These are phyloP conservation scores for Aphaenogaster floridana DNA, from an alignment of 1,140 invertebrate species.

Conservation along the genomic window DNA sequence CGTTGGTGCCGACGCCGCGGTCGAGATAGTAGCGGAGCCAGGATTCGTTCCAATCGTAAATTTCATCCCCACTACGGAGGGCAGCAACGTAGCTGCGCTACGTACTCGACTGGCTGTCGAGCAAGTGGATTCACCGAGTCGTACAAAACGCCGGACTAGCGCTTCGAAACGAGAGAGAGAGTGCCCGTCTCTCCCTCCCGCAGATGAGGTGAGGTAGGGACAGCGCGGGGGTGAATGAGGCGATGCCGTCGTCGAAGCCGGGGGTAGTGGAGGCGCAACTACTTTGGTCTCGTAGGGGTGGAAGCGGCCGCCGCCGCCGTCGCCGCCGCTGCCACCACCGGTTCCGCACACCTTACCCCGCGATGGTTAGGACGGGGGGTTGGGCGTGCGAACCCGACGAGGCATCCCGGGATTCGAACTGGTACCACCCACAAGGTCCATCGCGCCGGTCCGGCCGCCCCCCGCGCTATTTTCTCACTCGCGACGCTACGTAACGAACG, in stretches of 20 bases:
- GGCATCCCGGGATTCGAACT: constrained; percentile 84
- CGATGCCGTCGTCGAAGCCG: constrained; percentile 32
- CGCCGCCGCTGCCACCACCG: constrained; percentile 39
- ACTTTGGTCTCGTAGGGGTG: constrained; percentile 66
- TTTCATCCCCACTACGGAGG: constrained; percentile 39
- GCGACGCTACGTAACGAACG: constrained; percentile 66
- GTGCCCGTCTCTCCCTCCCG: constrained; percentile 39
- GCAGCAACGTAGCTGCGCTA: constrained; percentile 37
- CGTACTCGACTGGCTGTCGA: constrained; percentile 65
- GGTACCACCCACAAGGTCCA: constrained; percentile 86
- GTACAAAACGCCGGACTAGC: constrained; percentile 75
- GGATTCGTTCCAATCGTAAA: constrained; percentile 67
- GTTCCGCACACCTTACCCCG: constrained; percentile 72
- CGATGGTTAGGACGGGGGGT: constrained; percentile 77
- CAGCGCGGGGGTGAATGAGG: constrained; percentile 55
- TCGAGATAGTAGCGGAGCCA: constrained; percentile 58
- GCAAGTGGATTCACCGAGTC: constrained; percentile 76
- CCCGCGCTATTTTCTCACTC: constrained; percentile 82
- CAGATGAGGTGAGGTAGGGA: constrained; percentile 52
- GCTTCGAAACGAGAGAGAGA: constrained; percentile 70
- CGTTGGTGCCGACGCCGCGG: constrained; percentile 60
- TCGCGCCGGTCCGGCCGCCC: constrained; percentile 86
- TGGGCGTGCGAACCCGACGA: constrained; percentile 81
- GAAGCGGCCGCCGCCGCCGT: constrained; percentile 45
- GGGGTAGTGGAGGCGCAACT: constrained; percentile 61